Evolutionary conservation across 2,797 vertebrate species (phyloP).

Genomic region (Clamator glandarius): DNA sequence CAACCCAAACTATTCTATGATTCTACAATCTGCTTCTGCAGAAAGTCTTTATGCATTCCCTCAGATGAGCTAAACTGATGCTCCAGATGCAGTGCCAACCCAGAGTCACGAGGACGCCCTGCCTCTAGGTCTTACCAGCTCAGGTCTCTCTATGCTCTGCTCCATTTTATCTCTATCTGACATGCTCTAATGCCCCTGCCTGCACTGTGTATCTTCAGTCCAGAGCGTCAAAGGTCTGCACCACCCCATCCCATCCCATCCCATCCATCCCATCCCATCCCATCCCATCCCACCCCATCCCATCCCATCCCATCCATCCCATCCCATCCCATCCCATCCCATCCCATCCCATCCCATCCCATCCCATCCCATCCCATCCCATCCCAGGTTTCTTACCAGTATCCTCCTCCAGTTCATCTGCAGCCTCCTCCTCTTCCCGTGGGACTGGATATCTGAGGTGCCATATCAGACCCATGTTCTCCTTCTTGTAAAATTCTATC

Average conservation of each 20-base stretch:
- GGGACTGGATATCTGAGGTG: conserved; percentile 90
- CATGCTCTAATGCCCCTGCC: background rate
- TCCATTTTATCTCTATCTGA: background rate
- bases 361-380: background rate
- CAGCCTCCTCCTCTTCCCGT: conserved; percentile 86
- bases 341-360: too few relatives aligned
- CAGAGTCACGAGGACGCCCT: background rate
- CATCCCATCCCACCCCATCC: too few relatives aligned
- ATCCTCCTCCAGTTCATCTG: conserved; percentile 87
- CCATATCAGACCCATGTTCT: conserved; percentile 94
- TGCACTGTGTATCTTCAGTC: background rate
- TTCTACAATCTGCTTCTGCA: background rate
- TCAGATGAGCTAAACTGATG: background rate
- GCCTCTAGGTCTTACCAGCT: background rate
- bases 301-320: too few relatives aligned
- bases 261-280: too few relatives aligned
- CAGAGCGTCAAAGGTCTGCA: background rate
- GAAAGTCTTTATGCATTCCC: background rate
- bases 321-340: too few relatives aligned
- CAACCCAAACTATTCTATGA: too few relatives aligned
- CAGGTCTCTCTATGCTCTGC: background rate
- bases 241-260: too few relatives aligned
- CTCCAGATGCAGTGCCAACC: background rate
- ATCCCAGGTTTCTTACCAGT: conserved; percentile 77
- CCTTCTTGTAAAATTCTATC: conserved; percentile 93